Conservation (phyloP, 2,888 invertebrate genomes). For the Horisme vitalbata region DNA sequence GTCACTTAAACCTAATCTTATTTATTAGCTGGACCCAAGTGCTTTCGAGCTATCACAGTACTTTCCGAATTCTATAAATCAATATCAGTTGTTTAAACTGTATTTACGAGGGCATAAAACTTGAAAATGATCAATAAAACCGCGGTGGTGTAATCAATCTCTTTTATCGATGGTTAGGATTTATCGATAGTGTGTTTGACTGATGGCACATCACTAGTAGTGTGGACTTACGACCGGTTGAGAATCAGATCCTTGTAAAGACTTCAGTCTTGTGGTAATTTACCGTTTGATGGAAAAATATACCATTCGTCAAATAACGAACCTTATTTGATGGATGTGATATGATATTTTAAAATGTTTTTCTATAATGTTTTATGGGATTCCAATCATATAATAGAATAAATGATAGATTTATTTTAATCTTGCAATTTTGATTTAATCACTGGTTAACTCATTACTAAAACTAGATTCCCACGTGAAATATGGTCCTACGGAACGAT, state of each 20-base stretch:
- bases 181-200: conserved; percentile 40
- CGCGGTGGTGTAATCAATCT: conserved; percentile 36
- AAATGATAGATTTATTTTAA: too few species aligned
- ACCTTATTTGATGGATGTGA: conserved; percentile 9
- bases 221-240: conserved; percentile 69
- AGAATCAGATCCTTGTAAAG: conserved; percentile 64
- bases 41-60: conserved; percentile 40
- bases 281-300: conserved; percentile 11
- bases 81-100: conserved; percentile 38
- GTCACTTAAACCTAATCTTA: conserved; percentile 35
- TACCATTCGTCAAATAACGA: conserved; percentile 13
- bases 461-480: too few species aligned
- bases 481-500: too few species aligned
- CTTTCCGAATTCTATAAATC: conserved; percentile 35
- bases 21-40: conserved; percentile 32
- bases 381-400: too few species aligned
- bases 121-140: conserved; percentile 39
- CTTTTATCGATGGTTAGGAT: conserved; percentile 24
- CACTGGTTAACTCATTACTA: too few species aligned
- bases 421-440: too few species aligned
- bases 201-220: conserved; percentile 52
- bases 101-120: conserved; percentile 42
- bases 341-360: too few species aligned
- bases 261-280: conserved; percentile 49
- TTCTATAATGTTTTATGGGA: too few species aligned